These are phyloP conservation scores for Chrysocyon brachyurus DNA, from an alignment of 2,797 vertebrate genomes.

Conservation along the genomic window DNA sequence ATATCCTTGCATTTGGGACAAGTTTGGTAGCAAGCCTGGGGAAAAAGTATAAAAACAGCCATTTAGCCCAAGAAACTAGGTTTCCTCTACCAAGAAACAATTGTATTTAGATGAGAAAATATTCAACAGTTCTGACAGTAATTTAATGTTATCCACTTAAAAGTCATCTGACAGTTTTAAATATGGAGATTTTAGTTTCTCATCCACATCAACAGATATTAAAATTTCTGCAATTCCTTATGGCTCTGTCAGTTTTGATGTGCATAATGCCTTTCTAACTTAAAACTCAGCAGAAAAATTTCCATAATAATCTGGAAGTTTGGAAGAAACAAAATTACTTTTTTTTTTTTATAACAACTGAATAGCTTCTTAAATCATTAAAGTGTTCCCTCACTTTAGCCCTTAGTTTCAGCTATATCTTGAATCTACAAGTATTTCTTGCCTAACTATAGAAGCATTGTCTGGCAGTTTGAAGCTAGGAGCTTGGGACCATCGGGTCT, in stretches of 20 bases:
- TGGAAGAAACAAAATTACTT: conserved; percentile 73
- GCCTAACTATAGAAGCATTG: neutral
- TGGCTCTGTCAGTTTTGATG: conserved; percentile 67
- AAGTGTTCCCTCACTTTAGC: conserved; percentile 14
- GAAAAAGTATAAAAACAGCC: neutral
- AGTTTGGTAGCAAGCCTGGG: neutral
- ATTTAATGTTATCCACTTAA: conserved; percentile 74
- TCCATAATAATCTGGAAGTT: conserved; percentile 71
- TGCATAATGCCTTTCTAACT: conserved; percentile 69
- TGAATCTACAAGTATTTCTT: neutral
- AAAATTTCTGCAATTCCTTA: conserved; percentile 74
- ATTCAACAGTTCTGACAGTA: conserved; percentile 59
- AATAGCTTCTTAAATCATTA: conserved; percentile 75
- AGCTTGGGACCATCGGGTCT: neutral
- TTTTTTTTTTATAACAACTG: conserved; percentile 68
- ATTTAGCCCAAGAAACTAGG: conserved; percentile 54
- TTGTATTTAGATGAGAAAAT: conserved; percentile 70
- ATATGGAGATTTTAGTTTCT: conserved; percentile 72
- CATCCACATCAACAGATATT: conserved; percentile 69
- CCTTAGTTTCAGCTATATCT: neutral
- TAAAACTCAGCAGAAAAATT: conserved; percentile 78
- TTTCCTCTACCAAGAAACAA: conserved; percentile 59
- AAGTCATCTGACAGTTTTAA: conserved; percentile 76
- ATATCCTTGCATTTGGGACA: neutral
- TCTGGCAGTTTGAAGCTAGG: neutral